phyloP scores from a whole-genome alignment of 1,140 invertebrate genomes.

The Delia radicum region DNA sequence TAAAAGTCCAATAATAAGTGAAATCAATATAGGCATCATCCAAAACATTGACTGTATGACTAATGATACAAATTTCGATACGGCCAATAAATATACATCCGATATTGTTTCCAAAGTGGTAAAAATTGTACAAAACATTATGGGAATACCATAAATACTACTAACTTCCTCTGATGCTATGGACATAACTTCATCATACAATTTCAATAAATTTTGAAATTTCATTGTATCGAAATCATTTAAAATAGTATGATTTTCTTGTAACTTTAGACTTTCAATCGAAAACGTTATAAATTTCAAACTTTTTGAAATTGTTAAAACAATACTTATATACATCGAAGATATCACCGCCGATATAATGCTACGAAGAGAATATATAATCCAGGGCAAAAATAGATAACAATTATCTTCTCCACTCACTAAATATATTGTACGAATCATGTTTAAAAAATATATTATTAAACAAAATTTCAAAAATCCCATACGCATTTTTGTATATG shows the following conservation, averaged over 20 bases:
- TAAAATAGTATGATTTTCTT: too few species aligned
- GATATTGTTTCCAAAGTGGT: slow-evolving; percentile 38
- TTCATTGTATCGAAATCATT: neutral
- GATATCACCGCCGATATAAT: neutral
- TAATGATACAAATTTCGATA: neutral
- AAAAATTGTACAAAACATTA: slow-evolving; percentile 35
- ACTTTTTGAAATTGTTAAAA: neutral
- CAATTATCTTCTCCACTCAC: neutral
- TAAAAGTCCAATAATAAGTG: neutral
- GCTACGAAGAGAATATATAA: neutral
- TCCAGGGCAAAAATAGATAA: neutral
- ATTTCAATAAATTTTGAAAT: slow-evolving; percentile 31
- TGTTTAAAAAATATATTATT: neutral
- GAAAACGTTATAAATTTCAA: neutral
- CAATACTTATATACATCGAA: slow-evolving; percentile 6
- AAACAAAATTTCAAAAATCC: neutral
- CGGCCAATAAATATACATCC: slow-evolving; percentile 31
- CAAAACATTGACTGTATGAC: neutral
- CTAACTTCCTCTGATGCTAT: slow-evolving; percentile 42
- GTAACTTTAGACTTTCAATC: neutral
- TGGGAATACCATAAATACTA: slow-evolving; percentile 41
- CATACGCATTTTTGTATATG: neutral
- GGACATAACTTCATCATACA: slow-evolving; percentile 40
- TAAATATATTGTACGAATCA: neutral
- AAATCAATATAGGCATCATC: neutral